Conservation (phyloP, 2,113 vertebrate genomes). For the Prinia subflava region DNA sequence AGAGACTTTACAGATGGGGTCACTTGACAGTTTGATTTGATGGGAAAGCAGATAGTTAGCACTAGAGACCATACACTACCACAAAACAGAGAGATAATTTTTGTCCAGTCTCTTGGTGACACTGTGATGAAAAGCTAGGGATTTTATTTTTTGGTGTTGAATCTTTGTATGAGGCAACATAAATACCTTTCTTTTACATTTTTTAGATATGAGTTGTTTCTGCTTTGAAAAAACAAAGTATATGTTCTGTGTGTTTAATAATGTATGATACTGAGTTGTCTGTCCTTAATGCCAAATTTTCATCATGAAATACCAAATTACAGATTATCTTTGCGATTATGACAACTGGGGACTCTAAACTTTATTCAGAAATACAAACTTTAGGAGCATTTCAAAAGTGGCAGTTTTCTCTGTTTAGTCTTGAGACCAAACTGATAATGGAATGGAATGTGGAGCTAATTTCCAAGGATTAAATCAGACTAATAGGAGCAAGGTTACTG, state of each 20-base stretch:
- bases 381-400: not conserved
- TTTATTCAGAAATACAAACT: not conserved
- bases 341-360: not conserved
- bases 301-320: not conserved
- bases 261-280: not conserved
- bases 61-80: fast-evolving
- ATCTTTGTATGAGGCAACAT: not conserved
- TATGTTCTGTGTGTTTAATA: not conserved
- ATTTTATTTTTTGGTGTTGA: not conserved
- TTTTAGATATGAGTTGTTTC: not conserved
- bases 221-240: not conserved
- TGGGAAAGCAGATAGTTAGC: not conserved
- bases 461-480: not conserved
- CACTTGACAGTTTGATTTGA: not conserved
- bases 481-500: not conserved
- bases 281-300: not conserved
- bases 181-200: not conserved
- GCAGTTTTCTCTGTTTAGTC: not conserved
- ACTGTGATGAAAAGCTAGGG: not conserved
- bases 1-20: not conserved
- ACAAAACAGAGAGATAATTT: not conserved
- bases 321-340: not conserved
- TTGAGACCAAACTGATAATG: not conserved
- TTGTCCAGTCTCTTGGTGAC: not conserved
- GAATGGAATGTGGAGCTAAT: not conserved